Base-by-base conservation (phyloP, 2,797 vertebrate genomes). In the Graptemys geographica region DNA sequence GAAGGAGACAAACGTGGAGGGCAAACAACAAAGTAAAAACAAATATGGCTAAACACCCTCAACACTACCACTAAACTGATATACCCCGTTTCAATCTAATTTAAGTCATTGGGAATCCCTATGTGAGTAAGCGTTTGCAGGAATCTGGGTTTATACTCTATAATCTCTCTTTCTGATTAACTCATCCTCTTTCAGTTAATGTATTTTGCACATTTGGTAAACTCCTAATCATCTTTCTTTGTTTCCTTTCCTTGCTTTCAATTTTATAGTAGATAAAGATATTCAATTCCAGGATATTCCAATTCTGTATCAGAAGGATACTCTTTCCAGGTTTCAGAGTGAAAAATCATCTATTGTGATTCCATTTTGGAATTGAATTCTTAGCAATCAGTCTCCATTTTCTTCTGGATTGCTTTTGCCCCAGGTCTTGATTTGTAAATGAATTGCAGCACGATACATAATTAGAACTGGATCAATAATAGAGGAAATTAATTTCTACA, bases 401-500 rank as follows among this genome's bases (percentile, higher is more conserved):
- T 5, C 83, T 90, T 55, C 27, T 62, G 62, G 16, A 57, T 81
- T 90, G 44, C 12, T 90, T 94, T 94, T n/a, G 69, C 23, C n/a
- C 27, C 37, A 84, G 80, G 27, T 6, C 41, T 37, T 44, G 53
- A 53, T 11, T 81, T 89, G 13, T 41, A 87, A 83, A 33, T 72
- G 86, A 90, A 90, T 86, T 83, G 18, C 62, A 69, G n/a, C 11
- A 69, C 89, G 81, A 44, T 83, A 85, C 80, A 82, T 88, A 93
- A 86, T 96, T 95, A 92, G 23, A 85, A 79, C 3, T 79, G 55
- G 74, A 94, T 86, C 74, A 87, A 62, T 57, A 90, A 4, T 31
- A 82, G 12, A 89, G 55, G 69, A 96, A 89, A 90, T 82, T 78
- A 90, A 81, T 94, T 95, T 96, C 37, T 94, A 25, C 79, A 86